Percentiles rank a stretch among this genome's conserved stretches.
Evolutionary conservation across 2,797 vertebrate genomes (phyloP).

Genomic region (Agapornis canus): DNA sequence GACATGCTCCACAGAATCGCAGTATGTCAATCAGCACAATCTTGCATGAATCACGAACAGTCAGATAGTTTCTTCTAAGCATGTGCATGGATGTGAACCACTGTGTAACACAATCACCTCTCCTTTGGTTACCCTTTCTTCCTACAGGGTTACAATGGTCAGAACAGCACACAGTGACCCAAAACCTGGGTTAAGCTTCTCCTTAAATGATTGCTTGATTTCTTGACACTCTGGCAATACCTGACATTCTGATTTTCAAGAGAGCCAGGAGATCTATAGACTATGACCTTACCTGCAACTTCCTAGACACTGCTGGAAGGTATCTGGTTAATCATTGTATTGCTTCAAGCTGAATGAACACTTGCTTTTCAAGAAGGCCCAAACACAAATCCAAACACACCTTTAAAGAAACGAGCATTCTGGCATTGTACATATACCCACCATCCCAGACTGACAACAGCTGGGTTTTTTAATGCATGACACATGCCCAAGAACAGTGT

Average conservation of each 20-base stretch:
- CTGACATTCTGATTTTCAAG: not conserved
- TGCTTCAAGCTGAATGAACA: not conserved
- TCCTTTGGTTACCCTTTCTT: not conserved
- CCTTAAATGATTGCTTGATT: not conserved
- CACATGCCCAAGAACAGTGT: not conserved
- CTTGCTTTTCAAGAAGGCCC: not conserved
- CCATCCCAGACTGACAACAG: not conserved
- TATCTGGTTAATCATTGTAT: not conserved
- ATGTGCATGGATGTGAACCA: not conserved
- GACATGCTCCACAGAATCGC: not conserved
- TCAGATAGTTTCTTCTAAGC: not conserved
- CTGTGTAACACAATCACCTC: not conserved
- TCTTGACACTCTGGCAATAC: not conserved
- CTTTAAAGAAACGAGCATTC: not conserved
- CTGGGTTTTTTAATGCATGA: not conserved
- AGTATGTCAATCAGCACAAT: not conserved
- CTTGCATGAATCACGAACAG: not conserved
- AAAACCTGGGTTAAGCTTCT: not conserved
- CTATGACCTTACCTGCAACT: not conserved
- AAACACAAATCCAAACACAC: not conserved
- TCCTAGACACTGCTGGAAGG: not conserved
- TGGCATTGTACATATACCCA: not conserved
- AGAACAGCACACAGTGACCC: not conserved
- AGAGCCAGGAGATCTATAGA: not conserved
- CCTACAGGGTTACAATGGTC: not conserved